Evolutionary conservation across 2,113 vertebrate genomes (phyloP).

Genomic region (Rhea americana): DNA sequence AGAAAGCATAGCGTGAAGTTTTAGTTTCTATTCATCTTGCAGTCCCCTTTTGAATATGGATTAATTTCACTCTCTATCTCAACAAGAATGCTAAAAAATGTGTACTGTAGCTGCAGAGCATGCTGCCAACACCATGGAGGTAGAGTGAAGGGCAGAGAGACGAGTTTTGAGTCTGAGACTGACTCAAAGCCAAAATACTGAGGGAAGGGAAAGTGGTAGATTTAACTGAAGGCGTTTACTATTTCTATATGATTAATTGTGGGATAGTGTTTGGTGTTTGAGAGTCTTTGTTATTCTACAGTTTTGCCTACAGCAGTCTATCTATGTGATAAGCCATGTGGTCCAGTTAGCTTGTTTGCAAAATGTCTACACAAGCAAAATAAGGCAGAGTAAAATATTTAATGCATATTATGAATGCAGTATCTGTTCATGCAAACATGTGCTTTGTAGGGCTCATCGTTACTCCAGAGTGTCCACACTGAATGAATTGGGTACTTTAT

Average conservation of each 20-base stretch:
- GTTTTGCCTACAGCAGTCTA: neutral
- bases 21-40: neutral
- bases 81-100: neutral
- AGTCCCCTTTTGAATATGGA: neutral
- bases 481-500: neutral
- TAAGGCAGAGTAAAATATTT: neutral
- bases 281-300: neutral
- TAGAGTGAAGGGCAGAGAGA: neutral
- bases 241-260: neutral
- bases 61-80: neutral
- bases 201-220: fast-evolving
- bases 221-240: neutral
- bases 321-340: fast-evolving
- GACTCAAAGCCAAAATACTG: neutral
- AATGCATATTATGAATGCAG: neutral
- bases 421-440: neutral
- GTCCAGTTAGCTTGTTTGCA: neutral
- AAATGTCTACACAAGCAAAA: neutral
- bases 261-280: neutral
- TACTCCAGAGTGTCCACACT: neutral
- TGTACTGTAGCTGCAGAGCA: neutral
- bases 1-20: neutral
- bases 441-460: neutral
- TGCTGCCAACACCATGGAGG: neutral
- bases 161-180: neutral